phyloP scores from a whole-genome alignment of 2,888 invertebrate genomes.

The Poecilus cupreus region DNA sequence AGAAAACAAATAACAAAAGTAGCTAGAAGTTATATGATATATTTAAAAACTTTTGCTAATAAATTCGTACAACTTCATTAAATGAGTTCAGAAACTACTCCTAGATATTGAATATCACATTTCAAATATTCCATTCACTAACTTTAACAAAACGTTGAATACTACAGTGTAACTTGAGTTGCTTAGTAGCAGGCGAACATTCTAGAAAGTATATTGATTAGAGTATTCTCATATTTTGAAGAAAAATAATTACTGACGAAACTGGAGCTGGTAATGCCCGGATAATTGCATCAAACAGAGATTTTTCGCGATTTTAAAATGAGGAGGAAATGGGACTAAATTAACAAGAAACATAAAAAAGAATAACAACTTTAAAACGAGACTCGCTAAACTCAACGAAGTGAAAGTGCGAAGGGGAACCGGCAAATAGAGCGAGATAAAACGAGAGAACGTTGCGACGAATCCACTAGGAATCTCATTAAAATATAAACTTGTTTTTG shows the following conservation, averaged over 20 bases:
- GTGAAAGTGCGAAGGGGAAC: slow-evolving; percentile 27
- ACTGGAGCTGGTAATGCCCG: not conserved
- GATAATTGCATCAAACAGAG: slow-evolving; percentile 40
- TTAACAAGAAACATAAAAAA: slow-evolving; percentile 39
- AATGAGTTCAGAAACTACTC: no score
- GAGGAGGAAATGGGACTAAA: slow-evolving; percentile 12
- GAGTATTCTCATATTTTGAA: not conserved
- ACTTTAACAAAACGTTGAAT: not conserved
- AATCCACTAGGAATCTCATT: slow-evolving; percentile 30
- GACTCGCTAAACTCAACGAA: not conserved
- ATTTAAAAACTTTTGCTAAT: no score
- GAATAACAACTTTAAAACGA: slow-evolving; percentile 21
- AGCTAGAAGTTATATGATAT: no score
- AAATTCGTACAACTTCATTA: no score
- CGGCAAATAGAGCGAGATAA: slow-evolving; percentile 30
- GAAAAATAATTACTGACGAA: not conserved
- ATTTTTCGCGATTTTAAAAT: slow-evolving; percentile 35
- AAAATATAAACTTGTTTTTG: slow-evolving; percentile 45
- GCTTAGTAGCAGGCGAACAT: not conserved
- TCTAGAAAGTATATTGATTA: no score
- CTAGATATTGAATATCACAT: not conserved
- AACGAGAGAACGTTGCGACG: not conserved
- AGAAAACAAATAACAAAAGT: no score
- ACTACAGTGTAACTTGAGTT: not conserved
- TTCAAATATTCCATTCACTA: not conserved